Conservation (phyloP, 2,888 invertebrate genomes). For the Calephelis perditalis region DNA sequence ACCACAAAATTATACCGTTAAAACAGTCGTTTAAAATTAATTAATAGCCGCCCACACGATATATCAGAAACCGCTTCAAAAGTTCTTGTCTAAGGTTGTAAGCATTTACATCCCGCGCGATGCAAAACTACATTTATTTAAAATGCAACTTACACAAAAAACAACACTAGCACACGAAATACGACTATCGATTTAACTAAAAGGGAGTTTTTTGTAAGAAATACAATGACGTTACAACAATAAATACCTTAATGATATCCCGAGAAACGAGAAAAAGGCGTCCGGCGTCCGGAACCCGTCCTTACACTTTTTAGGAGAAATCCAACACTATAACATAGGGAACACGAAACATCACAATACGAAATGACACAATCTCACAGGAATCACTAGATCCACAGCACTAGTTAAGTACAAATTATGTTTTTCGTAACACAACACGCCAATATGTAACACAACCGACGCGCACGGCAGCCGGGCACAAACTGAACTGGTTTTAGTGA, state of each 20-base stretch:
- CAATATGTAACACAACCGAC: slow-evolving; percentile 52
- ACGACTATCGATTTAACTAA: slow-evolving; percentile 70
- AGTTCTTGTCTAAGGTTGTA: slow-evolving; percentile 45
- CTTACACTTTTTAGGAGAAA: slow-evolving; percentile 65
- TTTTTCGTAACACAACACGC: slow-evolving; percentile 66
- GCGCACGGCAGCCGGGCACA: slow-evolving; percentile 71
- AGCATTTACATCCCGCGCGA: slow-evolving; percentile 52
- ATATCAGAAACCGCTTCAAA: slow-evolving; percentile 43
- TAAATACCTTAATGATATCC: slow-evolving; percentile 79
- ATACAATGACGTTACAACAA: slow-evolving; percentile 72
- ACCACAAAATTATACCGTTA: slow-evolving; percentile 38
- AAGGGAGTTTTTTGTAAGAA: slow-evolving; percentile 73
- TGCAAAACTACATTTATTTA: slow-evolving; percentile 62
- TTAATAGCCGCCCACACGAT: slow-evolving; percentile 65
- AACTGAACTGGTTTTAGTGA: slow-evolving; percentile 71
- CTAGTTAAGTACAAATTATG: slow-evolving; percentile 63
- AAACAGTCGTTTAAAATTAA: slow-evolving; percentile 45
- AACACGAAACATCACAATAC: slow-evolving; percentile 65
- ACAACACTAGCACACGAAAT: slow-evolving; percentile 35
- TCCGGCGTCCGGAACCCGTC: slow-evolving; percentile 66
- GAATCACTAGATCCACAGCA: slow-evolving; percentile 69
- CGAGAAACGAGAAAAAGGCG: slow-evolving; percentile 71
- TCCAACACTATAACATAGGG: slow-evolving; percentile 62
- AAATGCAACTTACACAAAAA: slow-evolving; percentile 50
- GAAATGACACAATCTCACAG: slow-evolving; percentile 69